Evolutionary conservation across 2,888 invertebrate genomes (phyloP).

Genomic region (Nipponacmea schrenckii): DNA sequence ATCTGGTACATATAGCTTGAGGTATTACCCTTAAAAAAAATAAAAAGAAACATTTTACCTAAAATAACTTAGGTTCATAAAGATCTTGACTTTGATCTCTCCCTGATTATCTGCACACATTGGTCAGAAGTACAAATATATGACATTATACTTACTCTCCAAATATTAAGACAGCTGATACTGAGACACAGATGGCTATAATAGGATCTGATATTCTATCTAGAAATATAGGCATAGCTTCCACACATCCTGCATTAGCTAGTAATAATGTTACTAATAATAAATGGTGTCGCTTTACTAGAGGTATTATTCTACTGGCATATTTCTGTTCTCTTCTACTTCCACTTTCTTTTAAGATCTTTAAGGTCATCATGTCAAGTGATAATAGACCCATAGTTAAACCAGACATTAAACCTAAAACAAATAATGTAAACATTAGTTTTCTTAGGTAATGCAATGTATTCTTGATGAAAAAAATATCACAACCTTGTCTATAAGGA

Average conservation of each 20-base stretch:
- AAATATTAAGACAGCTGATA: constrained; percentile 66
- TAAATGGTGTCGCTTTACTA: constrained; percentile 63
- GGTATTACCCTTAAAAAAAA: constrained; percentile 62
- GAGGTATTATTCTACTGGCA: constrained; percentile 60
- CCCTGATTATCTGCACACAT: neutral
- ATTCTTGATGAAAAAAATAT: no score
- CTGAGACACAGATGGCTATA: constrained; percentile 63
- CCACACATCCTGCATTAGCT: constrained; percentile 65
- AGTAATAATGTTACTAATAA: constrained; percentile 65
- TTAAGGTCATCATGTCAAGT: constrained; percentile 61
- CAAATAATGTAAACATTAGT: neutral
- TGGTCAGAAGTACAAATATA: neutral
- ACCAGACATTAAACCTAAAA: constrained; percentile 66
- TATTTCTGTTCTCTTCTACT: constrained; percentile 55
- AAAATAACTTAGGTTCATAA: neutral
- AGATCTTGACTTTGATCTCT: neutral
- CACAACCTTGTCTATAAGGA: neutral
- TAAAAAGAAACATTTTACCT: neutral
- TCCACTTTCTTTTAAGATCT: constrained; percentile 62
- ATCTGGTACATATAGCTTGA: constrained; percentile 65
- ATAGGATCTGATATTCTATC: constrained; percentile 64
- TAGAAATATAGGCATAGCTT: constrained; percentile 67
- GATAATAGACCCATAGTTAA: constrained; percentile 66
- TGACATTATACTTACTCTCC: constrained; percentile 60
- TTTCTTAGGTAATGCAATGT: no score